Base-by-base conservation (phyloP, 2,113 vertebrate species). In the Corynorhinus townsendii region DNA sequence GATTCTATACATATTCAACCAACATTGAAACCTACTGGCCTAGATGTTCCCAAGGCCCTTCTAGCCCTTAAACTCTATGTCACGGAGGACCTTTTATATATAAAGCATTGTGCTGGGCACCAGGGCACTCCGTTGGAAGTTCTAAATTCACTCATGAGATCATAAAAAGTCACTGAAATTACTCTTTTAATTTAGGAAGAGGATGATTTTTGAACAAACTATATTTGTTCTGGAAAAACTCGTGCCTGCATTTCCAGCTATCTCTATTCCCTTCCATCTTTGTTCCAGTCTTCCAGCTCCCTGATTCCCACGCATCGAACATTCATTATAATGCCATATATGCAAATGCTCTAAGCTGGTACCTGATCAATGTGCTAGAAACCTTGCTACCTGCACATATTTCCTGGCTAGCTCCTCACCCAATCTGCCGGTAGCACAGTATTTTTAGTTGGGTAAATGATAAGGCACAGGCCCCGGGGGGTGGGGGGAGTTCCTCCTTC, bases 361-460 rank as follows among this genome's bases (percentile, higher is more conserved):
- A n/a, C 47, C 86, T 92, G 54, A 75, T 90, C 80, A 69, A 52
- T 59, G 59, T 90, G 47, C 76, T 82, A 49, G 43, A 59, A 93
- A 80, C 49, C 35, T 89, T 85, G 82, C 92, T n/a, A 35, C 52
- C 24, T 73, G 82, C 77, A 85, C 83, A n/a, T 28, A 75, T 80
- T 91, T 95, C 62, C 73, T 66, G 69, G 80, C 85, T 83, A 64
- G 49, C 86, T 86, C 73, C 68, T 93, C 88, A 54, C 52, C 47
- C 94, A 69, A 81, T 86, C 90, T 96, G 96, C 75, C 17, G 77
- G 62, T 40, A 79, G 45, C 43, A 38, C 16, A n/a, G 47, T 96
- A 91, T 96, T 96, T 96, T 97, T 95, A 96, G 94, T 56, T 89
- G 93, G 33, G 26, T 92, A 96, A 91, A 69, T 96, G 91, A 94